Conservation (phyloP, 2,797 vertebrate genomes). For the Hippoglossus hippoglossus region DNA sequence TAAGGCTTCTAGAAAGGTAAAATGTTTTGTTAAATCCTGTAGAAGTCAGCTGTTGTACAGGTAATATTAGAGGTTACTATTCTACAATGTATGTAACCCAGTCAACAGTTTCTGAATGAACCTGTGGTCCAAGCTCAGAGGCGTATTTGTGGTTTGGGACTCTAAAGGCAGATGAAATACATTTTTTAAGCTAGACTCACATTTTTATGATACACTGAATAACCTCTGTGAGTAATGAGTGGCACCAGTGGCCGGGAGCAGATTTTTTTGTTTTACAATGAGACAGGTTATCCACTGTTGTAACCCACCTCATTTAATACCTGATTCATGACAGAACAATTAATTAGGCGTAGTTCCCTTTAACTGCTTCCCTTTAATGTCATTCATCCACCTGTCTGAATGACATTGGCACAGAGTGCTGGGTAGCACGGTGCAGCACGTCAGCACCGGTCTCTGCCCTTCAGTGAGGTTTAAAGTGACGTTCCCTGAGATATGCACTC, state of each 20-base stretch:
- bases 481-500: not conserved
- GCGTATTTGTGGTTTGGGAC: no score
- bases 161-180: not conserved
- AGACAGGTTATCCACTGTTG: not conserved
- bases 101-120: no score
- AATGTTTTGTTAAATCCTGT: no score
- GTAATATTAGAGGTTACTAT: no score
- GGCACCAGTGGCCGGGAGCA: not conserved
- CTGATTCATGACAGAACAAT: not conserved
- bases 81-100: no score
- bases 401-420: not conserved
- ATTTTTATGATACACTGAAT: not conserved
- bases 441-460: not conserved
- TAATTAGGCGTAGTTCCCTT: conserved; percentile 3
- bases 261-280: not conserved
- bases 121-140: no score
- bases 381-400: no score
- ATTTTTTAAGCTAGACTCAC: conserved; percentile 8
- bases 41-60: no score
- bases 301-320: conserved; percentile 3
- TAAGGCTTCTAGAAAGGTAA: no score
- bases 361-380: no score
- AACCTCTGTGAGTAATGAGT: not conserved
- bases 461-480: not conserved
- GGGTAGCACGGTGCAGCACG: not conserved